Conservation (phyloP, 2,797 vertebrate genomes). For the Cryptoprocta ferox region DNA sequence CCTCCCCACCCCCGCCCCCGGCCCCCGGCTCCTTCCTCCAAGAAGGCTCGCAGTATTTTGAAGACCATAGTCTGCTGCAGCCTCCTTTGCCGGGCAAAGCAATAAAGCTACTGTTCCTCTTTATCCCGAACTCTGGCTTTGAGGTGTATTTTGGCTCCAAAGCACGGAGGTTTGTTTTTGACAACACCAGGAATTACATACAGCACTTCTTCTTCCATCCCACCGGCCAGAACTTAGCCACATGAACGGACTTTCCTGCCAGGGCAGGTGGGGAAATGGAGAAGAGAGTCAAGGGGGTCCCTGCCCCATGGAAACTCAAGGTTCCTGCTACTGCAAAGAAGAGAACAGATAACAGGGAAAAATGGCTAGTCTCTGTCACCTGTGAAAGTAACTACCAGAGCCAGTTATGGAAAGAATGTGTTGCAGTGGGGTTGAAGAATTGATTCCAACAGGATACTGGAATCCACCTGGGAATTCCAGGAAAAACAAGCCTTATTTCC, state of each 20-base stretch:
- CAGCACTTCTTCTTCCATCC: neutral
- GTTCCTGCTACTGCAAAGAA: neutral
- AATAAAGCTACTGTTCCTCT: neutral
- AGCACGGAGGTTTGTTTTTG: neutral
- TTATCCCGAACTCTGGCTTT: neutral
- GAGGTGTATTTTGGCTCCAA: neutral
- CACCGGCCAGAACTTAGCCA: neutral
- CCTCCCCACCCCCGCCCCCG: fast-evolving
- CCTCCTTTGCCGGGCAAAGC: neutral
- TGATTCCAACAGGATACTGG: neutral
- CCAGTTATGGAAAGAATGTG: neutral
- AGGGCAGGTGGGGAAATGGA: neutral
- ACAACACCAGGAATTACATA: neutral
- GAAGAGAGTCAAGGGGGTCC: neutral
- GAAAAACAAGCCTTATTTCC: neutral
- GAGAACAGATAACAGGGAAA: neutral
- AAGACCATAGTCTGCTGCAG: neutral
- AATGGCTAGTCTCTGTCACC: neutral
- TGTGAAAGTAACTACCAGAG: neutral
- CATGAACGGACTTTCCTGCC: neutral
- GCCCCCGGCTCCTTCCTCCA: neutral
- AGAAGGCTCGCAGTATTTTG: neutral
- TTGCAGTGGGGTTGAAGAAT: neutral
- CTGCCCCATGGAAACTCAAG: neutral
- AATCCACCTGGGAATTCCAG: neutral